Conservation (phyloP, 2,888 invertebrate genomes). For the Sinotaia quadrata region DNA sequence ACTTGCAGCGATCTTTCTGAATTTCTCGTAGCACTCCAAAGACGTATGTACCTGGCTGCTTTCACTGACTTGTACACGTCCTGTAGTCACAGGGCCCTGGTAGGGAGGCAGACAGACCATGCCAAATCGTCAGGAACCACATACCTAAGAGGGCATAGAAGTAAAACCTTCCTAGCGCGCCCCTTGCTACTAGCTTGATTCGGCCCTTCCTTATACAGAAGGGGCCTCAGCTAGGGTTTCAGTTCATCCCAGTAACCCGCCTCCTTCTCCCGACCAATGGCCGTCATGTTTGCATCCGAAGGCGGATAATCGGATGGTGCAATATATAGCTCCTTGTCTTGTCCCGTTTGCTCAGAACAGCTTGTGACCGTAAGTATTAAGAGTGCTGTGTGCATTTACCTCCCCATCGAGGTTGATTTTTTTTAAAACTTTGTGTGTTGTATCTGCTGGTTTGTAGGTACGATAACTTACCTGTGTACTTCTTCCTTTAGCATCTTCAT, state of each 20-base stretch:
- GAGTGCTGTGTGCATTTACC: not conserved
- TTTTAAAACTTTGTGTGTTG: not conserved
- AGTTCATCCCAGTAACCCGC: constrained; percentile 16
- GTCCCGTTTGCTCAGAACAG: constrained; percentile 26
- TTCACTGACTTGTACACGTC: not conserved
- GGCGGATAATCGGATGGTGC: constrained; percentile 1
- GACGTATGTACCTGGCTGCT: not conserved
- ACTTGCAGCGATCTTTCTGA: no score
- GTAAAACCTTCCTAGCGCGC: not conserved
- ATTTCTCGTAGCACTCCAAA: not conserved
- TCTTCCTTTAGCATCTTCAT: no score
- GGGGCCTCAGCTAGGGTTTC: constrained; percentile 25
- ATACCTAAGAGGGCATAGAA: constrained; percentile 8
- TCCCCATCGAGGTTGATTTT: no score
- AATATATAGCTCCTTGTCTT: constrained; percentile 27
- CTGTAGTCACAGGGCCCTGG: not conserved
- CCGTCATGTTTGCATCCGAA: constrained; percentile 21
- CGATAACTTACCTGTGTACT: no score
- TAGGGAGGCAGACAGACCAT: no score
- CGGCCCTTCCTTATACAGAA: constrained; percentile 35
- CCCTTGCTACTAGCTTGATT: constrained; percentile 4
- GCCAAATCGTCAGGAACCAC: no score
- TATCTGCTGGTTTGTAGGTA: no score
- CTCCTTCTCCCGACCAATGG: constrained; percentile 26
- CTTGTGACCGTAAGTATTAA: constrained; percentile 37